Evolutionary conservation across 2,888 invertebrate species (phyloP), one percentile per base, ranked within the genome.

Genomic region (Cylindroiulus punctatus): DNA sequence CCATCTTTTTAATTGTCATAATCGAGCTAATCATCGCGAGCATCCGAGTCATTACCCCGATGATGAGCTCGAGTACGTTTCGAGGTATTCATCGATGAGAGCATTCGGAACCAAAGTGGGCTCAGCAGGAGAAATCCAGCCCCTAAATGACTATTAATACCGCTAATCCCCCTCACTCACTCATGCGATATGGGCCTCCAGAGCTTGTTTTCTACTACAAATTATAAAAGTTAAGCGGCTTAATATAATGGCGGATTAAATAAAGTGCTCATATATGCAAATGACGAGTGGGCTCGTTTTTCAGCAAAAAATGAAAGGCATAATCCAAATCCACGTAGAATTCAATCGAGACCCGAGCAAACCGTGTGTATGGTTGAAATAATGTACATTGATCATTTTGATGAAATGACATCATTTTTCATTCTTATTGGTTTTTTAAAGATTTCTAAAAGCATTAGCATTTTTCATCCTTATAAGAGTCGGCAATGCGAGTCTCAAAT

Each of bases 181-280:
- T 65, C 65, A 65, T 65, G 65, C 65, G 65, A 65, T 65, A 26
- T 65, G 65, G 65, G 65, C 65, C 22, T 65, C 26, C 65, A 1
- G 26, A 65, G 22, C 19, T 65, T 65, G 65, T 65, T 65, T 65
- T 65, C 65, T 65, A 17, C 65, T 65, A 26, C 65, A 65, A 65
- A 65, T 65, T 65, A 65, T 65, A 26, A 65, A 65, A 22, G 65
- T 65, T 65, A 65, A 65, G 65, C 65, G 65, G 65, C 65, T 65
- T 65, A 65, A 65, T 65, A 65, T 65, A 65, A 65, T 65, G 65
- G 65, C 65, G 65, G 65, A 65, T 65, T 65, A 65, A 65, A 65
- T 65, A 65, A 65, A 65, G 65, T 65, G 65, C 65, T 65, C 65
- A 65, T 65, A 65, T 26, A 65, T 65, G 65, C 65, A 65, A 26